A percentile compares a stretch with the other conserved stretches of the same genome.
Conservation (phyloP, 2,888 invertebrate genomes). For the Trichopria drosophilae region DNA sequence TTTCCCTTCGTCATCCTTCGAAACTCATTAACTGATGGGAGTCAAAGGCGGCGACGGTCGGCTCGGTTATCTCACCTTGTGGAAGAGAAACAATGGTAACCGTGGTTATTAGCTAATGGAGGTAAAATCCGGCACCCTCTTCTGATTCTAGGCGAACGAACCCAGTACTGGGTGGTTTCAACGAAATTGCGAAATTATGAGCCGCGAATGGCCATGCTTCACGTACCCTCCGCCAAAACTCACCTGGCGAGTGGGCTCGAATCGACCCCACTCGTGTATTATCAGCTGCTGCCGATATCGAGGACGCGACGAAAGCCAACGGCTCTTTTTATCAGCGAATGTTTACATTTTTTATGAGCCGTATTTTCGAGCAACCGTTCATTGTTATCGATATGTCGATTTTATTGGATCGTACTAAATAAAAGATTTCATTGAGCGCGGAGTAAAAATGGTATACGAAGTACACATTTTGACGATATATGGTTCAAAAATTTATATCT, state of each 20-base stretch:
- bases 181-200: slow-evolving; percentile 38
- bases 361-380: too few relatives aligned
- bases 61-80: slow-evolving; percentile 36
- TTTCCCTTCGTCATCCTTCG: slow-evolving; percentile 37
- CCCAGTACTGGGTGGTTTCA: slow-evolving; percentile 22
- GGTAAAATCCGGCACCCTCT: slow-evolving; percentile 41
- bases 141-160: too few relatives aligned
- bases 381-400: too few relatives aligned
- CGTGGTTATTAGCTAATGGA: slow-evolving; percentile 52
- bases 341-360: too few relatives aligned
- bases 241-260: slow-evolving; percentile 6
- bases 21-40: slow-evolving; percentile 50
- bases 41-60: slow-evolving; percentile 26
- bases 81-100: slow-evolving; percentile 23
- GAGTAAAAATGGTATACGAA: too few relatives aligned
- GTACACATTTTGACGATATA: too few relatives aligned
- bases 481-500: too few relatives aligned
- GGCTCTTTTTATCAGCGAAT: too few relatives aligned
- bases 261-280: neutral
- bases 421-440: too few relatives aligned
- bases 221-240: slow-evolving; percentile 10
- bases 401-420: too few relatives aligned
- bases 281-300: neutral
- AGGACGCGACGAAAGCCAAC: too few relatives aligned
- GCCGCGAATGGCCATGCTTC: slow-evolving; percentile 19